Conservation (phyloP, 2,888 invertebrate species). For the Plemyria rubiginata region DNA sequence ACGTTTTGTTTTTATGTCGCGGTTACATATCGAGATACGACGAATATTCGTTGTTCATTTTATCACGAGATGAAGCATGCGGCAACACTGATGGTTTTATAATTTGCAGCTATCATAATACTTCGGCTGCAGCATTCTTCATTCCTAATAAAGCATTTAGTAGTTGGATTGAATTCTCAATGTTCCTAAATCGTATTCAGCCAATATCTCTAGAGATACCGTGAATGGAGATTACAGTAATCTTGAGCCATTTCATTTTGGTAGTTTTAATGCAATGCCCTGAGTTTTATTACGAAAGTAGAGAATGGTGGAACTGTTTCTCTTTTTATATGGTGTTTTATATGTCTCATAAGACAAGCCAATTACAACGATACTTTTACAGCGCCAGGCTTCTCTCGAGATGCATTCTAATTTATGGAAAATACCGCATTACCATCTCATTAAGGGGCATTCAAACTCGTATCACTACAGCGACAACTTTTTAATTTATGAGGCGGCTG, state of each 20-base stretch:
- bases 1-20: neutral
- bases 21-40: neutral
- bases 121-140: too few relatives aligned
- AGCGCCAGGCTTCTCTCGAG: constrained; percentile 5
- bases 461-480: constrained; percentile 22
- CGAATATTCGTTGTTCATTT: neutral
- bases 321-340: constrained; percentile 2
- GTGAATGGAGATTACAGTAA: neutral
- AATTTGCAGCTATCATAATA: too few relatives aligned
- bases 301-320: neutral
- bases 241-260: neutral
- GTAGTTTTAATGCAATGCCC: neutral
- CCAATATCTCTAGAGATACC: neutral
- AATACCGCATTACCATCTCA: constrained; percentile 23
- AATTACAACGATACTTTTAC: constrained; percentile 11
- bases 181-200: neutral
- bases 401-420: constrained; percentile 22
- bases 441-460: constrained; percentile 23
- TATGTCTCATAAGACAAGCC: constrained; percentile 3
- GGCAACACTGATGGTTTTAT: too few relatives aligned
- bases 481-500: constrained; percentile 23
- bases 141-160: neutral
- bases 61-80: too few relatives aligned
- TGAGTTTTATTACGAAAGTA: neutral
- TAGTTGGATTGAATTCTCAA: neutral